Evolutionary conservation across 2,888 invertebrate genomes (phyloP), one percentile per base, ranked within the genome.

Genomic region (Spilarctia lutea): DNA sequence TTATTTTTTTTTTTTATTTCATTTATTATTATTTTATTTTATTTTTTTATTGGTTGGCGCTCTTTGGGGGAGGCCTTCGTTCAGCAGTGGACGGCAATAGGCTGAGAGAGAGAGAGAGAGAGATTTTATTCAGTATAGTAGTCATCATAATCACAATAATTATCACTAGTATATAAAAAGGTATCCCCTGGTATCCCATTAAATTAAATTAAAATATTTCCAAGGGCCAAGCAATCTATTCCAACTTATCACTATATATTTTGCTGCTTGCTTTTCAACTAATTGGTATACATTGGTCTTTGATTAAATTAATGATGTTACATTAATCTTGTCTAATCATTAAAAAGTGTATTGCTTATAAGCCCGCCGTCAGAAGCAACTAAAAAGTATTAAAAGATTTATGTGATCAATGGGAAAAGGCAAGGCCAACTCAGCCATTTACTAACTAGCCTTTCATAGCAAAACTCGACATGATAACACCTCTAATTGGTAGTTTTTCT

Each of bases 371-470:
- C 45, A 30, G 20, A 18, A 45, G 68, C 35, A 18, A 68, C 68
- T 67, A 68, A 45, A 42, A 68, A 30, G 4, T 30, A 45, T 30
- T 45, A 68, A 45, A 68, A 68, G 68, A 45, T 45, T 45, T 11
- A 68, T 18, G 24, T 45, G 45, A 68, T 45, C 30, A 68, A 68
- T 45, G 30, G 20, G 68, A 27, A 30, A 45, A 68, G 45, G 68
- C 68, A 45, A 45, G 20, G 45, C 20, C 60, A 30, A 68, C 27
- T 68, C 30, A 45, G 68, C 68, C 27, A 68, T 68, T 68, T 45
- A 30, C n/a, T 68, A 45, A 18, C 16, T 67, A 20, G 45, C 18
- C 27, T 45, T 20, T 45, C 67, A 45, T 30, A 45, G 27, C 27
- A 67, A 67, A 67, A 67, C 27, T 45, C 60, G 13, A 27, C 27